Evolutionary conservation across 2,113 vertebrate genomes (phyloP).

Genomic region (Paralichthys olivaceus): DNA sequence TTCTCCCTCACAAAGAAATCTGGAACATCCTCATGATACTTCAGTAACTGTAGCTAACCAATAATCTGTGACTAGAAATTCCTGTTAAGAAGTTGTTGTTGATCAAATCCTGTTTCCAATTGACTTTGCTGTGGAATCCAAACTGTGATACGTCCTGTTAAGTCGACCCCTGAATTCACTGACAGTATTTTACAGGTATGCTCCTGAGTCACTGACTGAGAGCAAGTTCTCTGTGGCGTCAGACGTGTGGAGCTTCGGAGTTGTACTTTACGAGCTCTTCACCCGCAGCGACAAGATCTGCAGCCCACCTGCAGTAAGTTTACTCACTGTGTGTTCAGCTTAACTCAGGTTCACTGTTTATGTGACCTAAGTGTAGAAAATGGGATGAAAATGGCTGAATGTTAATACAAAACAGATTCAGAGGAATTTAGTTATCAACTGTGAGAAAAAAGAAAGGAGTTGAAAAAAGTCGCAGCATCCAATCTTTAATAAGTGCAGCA

Average conservation of each 20-base stretch:
- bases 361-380: no score
- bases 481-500: no score
- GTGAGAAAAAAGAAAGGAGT: no score
- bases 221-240: slow-evolving; percentile 98
- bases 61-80: background rate
- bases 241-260: slow-evolving; percentile 98
- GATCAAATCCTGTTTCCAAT: background rate
- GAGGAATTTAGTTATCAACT: no score
- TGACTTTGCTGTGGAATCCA: background rate
- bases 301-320: slow-evolving; percentile 95
- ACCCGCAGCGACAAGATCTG: slow-evolving; percentile 96
- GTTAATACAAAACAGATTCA: no score
- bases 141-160: no score
- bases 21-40: background rate
- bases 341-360: no score
- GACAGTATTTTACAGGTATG: slow-evolving; percentile 85
- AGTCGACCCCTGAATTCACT: no score
- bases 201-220: slow-evolving; percentile 96
- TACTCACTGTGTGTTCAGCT: background rate
- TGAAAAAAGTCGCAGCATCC: no score
- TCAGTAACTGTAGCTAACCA: background rate
- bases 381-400: no score
- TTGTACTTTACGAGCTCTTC: slow-evolving; percentile 97
- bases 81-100: no score
- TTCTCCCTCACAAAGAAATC: background rate